Conservation (phyloP, 1,140 invertebrate genomes). For the Stratiolaelaps scimitus region DNA sequence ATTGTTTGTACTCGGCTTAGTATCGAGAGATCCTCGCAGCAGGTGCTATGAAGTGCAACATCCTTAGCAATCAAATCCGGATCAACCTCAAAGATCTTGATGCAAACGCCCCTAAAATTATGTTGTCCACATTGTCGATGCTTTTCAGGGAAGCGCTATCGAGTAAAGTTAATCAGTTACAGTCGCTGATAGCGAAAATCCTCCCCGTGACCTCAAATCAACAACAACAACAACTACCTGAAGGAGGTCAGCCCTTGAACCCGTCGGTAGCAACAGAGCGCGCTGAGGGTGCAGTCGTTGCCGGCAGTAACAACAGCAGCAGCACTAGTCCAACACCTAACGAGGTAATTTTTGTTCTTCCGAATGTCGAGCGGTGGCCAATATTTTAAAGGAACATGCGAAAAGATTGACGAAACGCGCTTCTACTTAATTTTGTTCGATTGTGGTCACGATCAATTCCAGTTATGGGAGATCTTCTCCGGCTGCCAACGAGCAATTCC, state of each 20-base stretch:
- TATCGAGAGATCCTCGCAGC: too few species aligned
- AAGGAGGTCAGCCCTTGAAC: not conserved
- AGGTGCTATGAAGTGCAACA: too few species aligned
- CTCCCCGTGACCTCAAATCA: not conserved
- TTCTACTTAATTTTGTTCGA: not conserved
- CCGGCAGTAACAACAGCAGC: too few species aligned
- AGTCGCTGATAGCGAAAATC: not conserved
- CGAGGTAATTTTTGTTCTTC: too few species aligned
- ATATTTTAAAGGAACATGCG: too few species aligned
- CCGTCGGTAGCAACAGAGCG: not conserved
- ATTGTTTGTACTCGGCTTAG: too few species aligned
- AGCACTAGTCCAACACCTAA: too few species aligned
- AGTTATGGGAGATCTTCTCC: too few species aligned
- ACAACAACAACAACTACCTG: not conserved
- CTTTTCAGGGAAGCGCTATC: not conserved
- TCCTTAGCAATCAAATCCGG: too few species aligned
- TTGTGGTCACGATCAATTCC: not conserved
- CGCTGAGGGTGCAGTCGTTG: not conserved
- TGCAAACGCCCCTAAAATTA: not conserved
- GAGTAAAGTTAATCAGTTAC: not conserved
- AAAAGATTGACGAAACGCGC: too few species aligned
- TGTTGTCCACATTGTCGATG: not conserved
- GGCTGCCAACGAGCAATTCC: too few species aligned
- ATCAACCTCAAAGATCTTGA: conserved; percentile 2
- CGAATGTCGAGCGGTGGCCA: too few species aligned